phyloP scores from a whole-genome alignment of 2,797 vertebrate genomes.

The Novumbra hubbsi region DNA sequence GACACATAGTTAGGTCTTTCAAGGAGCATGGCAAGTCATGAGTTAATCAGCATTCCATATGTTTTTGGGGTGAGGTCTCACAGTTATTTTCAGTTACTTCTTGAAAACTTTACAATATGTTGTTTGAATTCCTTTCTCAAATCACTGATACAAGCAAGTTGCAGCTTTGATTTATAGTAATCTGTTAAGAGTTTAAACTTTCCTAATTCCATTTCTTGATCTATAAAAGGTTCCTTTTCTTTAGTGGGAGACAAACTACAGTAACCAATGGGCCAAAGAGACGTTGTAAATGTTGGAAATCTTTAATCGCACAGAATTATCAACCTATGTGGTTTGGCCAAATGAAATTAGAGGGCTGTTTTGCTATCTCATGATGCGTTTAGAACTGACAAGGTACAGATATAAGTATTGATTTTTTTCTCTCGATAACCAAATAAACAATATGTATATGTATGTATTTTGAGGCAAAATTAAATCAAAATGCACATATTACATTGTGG shows the following conservation, averaged over 20 bases:
- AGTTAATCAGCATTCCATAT: constrained; percentile 47
- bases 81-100: background rate
- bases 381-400: constrained; percentile 95
- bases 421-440: constrained; percentile 96
- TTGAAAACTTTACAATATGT: constrained; percentile 26
- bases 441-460: constrained; percentile 99
- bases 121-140: constrained; percentile 42
- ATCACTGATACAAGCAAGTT: constrained; percentile 50
- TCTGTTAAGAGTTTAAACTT: constrained; percentile 91
- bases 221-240: constrained; percentile 90
- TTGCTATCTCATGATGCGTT: constrained; percentile 97
- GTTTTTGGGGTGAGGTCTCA: background rate
- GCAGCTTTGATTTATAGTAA: constrained; percentile 76
- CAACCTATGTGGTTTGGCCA: constrained; percentile 86
- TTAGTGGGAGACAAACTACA: constrained; percentile 88
- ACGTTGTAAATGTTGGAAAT: constrained; percentile 84
- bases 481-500: constrained; percentile 94
- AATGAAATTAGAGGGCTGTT: constrained; percentile 93
- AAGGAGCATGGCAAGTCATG: background rate
- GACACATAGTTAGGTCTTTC: background rate
- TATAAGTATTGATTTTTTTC: constrained; percentile 97
- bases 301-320: constrained; percentile 95
- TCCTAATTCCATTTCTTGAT: constrained; percentile 91
- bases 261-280: constrained; percentile 82
- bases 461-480: constrained; percentile 96